Percentiles rank a stretch among this genome's conserved stretches.
These are phyloP conservation scores for Nasonia vitripennis DNA, from an alignment of 1,140 invertebrate species.

Conservation along the genomic window DNA sequence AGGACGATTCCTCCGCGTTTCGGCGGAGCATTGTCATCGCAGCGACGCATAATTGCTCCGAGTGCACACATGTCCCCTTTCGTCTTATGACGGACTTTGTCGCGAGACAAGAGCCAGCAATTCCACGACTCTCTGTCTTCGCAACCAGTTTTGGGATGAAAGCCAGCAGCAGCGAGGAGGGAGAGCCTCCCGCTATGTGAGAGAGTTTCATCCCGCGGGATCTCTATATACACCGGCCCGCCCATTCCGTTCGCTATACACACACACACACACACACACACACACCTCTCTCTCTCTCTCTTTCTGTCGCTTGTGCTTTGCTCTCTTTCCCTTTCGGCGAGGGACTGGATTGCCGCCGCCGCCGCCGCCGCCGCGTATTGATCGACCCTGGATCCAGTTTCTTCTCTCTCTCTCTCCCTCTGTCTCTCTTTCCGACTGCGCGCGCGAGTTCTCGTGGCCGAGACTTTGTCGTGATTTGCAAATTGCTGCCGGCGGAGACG, in stretches of 20 bases:
- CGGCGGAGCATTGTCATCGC: background rate
- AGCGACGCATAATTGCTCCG: too few relatives aligned
- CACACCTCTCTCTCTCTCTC: background rate
- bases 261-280: too few relatives aligned
- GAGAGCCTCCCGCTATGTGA: slow-evolving; percentile 28
- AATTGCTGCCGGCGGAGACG: background rate
- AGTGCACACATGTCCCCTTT: background rate
- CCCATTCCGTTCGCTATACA: slow-evolving; percentile 24
- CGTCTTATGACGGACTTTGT: background rate
- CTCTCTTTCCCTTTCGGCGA: slow-evolving; percentile 41
- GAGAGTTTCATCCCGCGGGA: slow-evolving; percentile 3
- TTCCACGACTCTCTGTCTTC: background rate
- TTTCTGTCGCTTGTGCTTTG: slow-evolving; percentile 21
- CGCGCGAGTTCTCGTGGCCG: slow-evolving; percentile 6
- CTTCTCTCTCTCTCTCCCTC: background rate
- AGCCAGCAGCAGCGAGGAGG: background rate
- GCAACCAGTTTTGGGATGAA: slow-evolving; percentile 18
- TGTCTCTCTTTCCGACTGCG: background rate
- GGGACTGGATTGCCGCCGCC: slow-evolving; percentile 36
- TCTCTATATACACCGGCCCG: slow-evolving; percentile 8
- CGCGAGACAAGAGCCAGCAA: too few relatives aligned
- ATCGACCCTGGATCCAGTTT: slow-evolving; percentile 53
- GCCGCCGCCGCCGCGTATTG: slow-evolving; percentile 40
- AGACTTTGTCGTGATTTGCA: slow-evolving; percentile 36
- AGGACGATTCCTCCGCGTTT: background rate